Percentiles rank a stretch among this genome's conserved stretches.
These are phyloP conservation scores for Crocuta crocuta DNA, from an alignment of 2,113 vertebrate species.

Conservation along the genomic window DNA sequence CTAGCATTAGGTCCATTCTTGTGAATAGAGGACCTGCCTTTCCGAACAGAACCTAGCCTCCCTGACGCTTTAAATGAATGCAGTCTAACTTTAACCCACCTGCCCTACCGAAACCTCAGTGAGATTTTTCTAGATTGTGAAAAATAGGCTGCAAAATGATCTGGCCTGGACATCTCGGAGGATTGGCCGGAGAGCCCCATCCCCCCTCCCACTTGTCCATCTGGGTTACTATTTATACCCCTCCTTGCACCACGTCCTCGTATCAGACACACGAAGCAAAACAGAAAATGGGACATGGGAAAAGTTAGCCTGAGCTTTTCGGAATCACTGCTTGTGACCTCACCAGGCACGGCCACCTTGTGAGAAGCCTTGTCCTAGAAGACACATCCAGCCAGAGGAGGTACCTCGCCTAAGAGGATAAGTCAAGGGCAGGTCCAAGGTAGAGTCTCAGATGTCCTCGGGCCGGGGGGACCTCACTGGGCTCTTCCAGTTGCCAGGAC, in stretches of 20 bases:
- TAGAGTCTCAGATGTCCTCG: background rate
- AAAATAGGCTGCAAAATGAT: constrained; percentile 10
- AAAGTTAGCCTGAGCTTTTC: background rate
- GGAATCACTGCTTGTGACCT: background rate
- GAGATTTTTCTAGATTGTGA: background rate
- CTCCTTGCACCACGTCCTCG: background rate
- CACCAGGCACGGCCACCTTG: background rate
- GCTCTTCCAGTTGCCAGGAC: background rate
- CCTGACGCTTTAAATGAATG: background rate
- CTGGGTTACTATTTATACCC: constrained; percentile 58
- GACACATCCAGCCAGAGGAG: background rate
- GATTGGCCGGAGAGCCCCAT: background rate
- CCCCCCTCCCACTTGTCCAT: background rate
- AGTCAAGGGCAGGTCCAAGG: background rate
- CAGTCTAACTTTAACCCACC: background rate
- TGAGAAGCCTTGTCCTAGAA: background rate
- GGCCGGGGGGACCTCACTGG: background rate
- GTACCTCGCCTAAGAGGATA: background rate
- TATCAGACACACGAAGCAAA: constrained; percentile 47
- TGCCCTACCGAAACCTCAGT: background rate
- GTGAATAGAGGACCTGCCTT: background rate
- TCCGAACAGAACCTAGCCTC: background rate
- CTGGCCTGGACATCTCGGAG: background rate
- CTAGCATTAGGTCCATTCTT: background rate
- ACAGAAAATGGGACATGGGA: constrained; percentile 32